These are phyloP conservation scores for Thinocorus orbignyianus DNA, from an alignment of 2,113 vertebrate genomes.

Conservation along the genomic window DNA sequence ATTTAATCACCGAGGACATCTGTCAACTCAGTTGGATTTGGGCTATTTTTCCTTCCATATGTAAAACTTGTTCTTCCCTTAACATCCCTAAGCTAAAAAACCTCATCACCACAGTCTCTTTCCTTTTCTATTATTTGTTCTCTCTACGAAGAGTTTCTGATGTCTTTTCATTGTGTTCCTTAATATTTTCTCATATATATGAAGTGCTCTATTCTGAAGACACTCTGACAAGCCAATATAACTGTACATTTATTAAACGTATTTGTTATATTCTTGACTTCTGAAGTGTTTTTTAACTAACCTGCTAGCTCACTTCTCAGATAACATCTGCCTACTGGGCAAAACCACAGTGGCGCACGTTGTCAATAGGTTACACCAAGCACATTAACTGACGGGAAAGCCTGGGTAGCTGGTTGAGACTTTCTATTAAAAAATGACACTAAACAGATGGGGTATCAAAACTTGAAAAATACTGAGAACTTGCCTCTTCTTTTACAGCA, in stretches of 20 bases:
- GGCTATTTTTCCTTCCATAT: neutral
- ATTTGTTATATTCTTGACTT: too few relatives aligned
- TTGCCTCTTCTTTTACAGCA: neutral
- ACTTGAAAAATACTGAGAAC: neutral
- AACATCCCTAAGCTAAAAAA: neutral
- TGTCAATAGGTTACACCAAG: neutral
- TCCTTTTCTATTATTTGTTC: neutral
- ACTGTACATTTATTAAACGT: neutral
- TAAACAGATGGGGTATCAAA: neutral
- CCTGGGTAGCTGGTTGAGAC: neutral
- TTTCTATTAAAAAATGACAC: neutral
- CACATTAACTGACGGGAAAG: neutral
- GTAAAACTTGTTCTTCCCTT: neutral
- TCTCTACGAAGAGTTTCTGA: neutral
- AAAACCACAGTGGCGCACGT: rapidly evolving
- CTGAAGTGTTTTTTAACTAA: too few relatives aligned
- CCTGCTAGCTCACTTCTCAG: neutral
- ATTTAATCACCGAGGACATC: constrained; percentile 63
- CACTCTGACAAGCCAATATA: neutral
- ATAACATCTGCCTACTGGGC: neutral
- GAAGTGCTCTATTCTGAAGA: neutral
- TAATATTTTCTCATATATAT: neutral
- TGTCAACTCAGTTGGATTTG: neutral
- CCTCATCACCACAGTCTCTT: neutral
- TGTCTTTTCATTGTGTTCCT: neutral